These are phyloP conservation scores for Eolophus roseicapilla DNA, from an alignment of 2,113 vertebrate species.

Conservation along the genomic window DNA sequence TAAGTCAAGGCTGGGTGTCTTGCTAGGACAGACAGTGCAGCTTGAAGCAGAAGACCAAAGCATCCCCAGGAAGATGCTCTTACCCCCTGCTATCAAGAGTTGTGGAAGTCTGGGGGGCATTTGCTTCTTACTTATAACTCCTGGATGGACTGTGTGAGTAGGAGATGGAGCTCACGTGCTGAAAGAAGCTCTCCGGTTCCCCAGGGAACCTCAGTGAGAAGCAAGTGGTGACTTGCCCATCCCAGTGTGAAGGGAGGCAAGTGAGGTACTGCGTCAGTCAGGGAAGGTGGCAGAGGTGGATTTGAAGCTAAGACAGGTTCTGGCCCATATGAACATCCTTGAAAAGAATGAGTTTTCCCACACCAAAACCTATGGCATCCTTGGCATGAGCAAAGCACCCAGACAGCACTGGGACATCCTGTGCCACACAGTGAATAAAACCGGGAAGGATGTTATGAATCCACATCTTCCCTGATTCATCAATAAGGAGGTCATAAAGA, in stretches of 20 bases:
- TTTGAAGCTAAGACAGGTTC: not conserved
- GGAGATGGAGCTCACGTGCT: not conserved
- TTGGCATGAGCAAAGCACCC: not conserved
- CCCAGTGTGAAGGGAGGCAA: not conserved
- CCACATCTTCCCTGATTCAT: conserved; percentile 37
- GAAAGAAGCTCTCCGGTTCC: not conserved
- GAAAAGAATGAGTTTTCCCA: not conserved
- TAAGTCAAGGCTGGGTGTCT: not conserved
- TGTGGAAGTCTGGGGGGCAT: not conserved
- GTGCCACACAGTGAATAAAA: not conserved
- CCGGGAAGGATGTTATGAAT: not conserved
- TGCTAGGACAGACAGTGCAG: not conserved
- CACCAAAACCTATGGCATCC: not conserved
- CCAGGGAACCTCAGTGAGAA: not conserved
- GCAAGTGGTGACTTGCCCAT: not conserved
- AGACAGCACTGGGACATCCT: not conserved
- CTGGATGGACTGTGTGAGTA: fast-evolving
- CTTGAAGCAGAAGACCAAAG: not conserved
- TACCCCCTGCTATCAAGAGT: fast-evolving
- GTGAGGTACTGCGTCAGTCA: not conserved
- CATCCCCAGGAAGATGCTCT: not conserved
- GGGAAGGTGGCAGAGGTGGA: not conserved
- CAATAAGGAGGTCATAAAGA: not conserved
- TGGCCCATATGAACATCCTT: not conserved
- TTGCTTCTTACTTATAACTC: not conserved